These are phyloP conservation scores for Bathybates hornii DNA, from an alignment of 2,113 vertebrate genomes.

Conservation along the genomic window DNA sequence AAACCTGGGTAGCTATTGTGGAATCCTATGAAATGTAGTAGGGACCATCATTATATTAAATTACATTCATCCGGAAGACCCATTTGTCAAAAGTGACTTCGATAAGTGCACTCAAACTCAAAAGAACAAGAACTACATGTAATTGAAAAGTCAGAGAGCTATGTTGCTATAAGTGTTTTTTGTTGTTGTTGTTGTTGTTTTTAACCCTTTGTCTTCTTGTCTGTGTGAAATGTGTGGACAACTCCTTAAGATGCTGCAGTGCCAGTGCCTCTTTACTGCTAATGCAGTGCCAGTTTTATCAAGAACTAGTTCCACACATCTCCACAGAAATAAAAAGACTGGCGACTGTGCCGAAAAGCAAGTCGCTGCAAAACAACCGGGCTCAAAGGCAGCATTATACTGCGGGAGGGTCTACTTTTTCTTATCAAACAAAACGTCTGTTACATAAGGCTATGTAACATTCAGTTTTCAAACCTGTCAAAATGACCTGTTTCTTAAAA, in stretches of 20 bases:
- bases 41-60: neutral
- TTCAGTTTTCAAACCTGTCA: neutral
- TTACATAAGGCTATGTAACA: neutral
- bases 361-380: neutral
- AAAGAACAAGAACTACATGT: neutral
- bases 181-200: rapidly evolving
- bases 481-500: neutral
- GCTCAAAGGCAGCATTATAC: neutral
- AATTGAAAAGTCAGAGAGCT: neutral
- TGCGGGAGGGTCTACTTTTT: neutral
- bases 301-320: neutral
- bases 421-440: neutral
- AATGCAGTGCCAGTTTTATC: neutral
- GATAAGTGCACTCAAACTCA: neutral
- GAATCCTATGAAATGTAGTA: neutral
- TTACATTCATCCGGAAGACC: neutral
- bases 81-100: neutral
- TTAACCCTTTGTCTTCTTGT: rapidly evolving
- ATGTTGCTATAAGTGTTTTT: neutral
- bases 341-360: neutral
- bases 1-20: neutral
- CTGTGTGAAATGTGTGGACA: neutral
- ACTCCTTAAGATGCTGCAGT: neutral
- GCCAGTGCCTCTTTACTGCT: neutral
- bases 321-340: neutral